phyloP scores from a whole-genome alignment of 2,797 vertebrate species.

The Gambusia yucatana region DNA sequence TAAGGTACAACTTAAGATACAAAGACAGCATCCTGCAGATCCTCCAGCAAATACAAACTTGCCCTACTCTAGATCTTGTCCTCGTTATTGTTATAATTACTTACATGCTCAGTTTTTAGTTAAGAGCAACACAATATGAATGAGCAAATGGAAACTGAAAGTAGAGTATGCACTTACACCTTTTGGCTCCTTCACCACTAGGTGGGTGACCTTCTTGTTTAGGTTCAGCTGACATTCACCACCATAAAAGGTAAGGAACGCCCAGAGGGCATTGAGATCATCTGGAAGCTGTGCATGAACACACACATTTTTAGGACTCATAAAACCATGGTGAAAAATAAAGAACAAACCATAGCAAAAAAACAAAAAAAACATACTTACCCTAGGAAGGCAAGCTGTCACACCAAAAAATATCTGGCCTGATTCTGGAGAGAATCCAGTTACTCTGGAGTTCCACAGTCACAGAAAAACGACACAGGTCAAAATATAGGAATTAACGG shows the following conservation, averaged over 20 bases:
- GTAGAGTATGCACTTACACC: constrained; percentile 84
- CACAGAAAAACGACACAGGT: constrained; percentile 60
- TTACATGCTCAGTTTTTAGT: neutral
- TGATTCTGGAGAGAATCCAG: constrained; percentile 96
- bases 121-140: neutral
- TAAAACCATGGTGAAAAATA: neutral
- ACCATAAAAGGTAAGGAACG: constrained; percentile 94
- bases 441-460: constrained; percentile 85
- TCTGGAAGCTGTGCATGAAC: constrained; percentile 83
- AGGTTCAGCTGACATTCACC: constrained; percentile 94
- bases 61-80: neutral
- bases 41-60: neutral
- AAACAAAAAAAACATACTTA: constrained; percentile 67
- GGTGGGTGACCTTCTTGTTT: constrained; percentile 94
- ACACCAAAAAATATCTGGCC: constrained; percentile 96
- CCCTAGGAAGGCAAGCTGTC: constrained; percentile 93
- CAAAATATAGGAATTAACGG: neutral
- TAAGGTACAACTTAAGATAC: neutral
- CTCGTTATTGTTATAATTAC: neutral
- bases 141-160: neutral
- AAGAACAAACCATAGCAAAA: neutral
- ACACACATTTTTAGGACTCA: neutral
- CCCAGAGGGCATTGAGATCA: constrained; percentile 93
- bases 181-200: constrained; percentile 94
- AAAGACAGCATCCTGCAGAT: neutral